Percentiles rank a stretch among this genome's conserved stretches.
Conservation (phyloP, 2,797 vertebrate genomes). For the Geotrypetes seraphini region DNA sequence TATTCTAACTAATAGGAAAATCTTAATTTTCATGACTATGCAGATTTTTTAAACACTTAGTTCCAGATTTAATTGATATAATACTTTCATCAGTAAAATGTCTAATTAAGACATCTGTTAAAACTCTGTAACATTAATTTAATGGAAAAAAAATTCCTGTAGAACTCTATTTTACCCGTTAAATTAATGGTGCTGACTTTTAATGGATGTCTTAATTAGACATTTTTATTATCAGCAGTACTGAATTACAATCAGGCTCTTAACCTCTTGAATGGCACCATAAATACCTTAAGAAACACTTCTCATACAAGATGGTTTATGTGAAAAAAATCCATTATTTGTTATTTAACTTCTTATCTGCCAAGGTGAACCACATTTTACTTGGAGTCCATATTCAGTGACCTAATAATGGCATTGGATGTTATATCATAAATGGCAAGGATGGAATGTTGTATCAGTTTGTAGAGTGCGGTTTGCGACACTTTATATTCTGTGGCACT, state of each 20-base stretch:
- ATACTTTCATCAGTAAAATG: background rate
- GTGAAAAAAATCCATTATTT: conserved; percentile 19
- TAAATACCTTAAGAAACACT: conserved; percentile 21
- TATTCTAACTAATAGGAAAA: conserved; percentile 13
- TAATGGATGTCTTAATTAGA: conserved; percentile 53
- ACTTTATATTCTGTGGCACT: too few species aligned
- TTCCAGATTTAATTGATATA: conserved; percentile 14
- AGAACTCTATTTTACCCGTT: conserved; percentile 28
- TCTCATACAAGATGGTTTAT: conserved; percentile 11
- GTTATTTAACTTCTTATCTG: conserved; percentile 8
- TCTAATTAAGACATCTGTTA: conserved; percentile 22
- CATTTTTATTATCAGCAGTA: conserved; percentile 36
- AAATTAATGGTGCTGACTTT: conserved; percentile 44
- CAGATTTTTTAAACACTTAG: conserved; percentile 10
- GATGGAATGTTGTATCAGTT: too few species aligned
- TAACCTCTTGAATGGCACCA: conserved; percentile 17
- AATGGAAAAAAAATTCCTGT: conserved; percentile 31
- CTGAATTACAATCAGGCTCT: conserved; percentile 21
- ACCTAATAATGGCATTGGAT: too few species aligned
- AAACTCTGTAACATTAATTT: conserved; percentile 40
- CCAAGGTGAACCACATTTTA: too few species aligned
- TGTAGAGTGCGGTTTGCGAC: too few species aligned
- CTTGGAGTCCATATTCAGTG: too few species aligned
- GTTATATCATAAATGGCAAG: too few species aligned
- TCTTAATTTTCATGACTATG: conserved; percentile 8